Conservation (phyloP, 2,797 vertebrate genomes). For the Jordanella pulchra region DNA sequence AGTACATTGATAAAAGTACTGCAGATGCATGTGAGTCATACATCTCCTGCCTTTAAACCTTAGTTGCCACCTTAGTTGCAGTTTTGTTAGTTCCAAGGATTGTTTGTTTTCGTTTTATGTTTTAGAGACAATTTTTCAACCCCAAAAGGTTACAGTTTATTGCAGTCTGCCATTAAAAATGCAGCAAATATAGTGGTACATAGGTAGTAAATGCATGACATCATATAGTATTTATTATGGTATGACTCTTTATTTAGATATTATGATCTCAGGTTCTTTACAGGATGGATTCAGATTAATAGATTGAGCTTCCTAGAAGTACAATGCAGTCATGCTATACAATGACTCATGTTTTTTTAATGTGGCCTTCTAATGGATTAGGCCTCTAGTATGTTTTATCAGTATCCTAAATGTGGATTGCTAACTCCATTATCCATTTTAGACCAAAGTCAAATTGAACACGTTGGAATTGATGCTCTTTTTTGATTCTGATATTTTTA, state of each 20-base stretch:
- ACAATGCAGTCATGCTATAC: slow-evolving; percentile 50
- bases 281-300: slow-evolving; percentile 63
- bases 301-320: slow-evolving; percentile 60
- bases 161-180: neutral
- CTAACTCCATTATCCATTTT: slow-evolving; percentile 39
- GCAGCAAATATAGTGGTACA: neutral
- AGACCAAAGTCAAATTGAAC: slow-evolving; percentile 47
- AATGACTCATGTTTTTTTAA: slow-evolving; percentile 64
- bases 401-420: slow-evolving; percentile 56
- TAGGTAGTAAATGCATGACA: neutral
- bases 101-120: neutral
- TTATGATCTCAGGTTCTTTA: slow-evolving; percentile 61
- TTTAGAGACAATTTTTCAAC: slow-evolving; percentile 3
- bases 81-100: slow-evolving; percentile 10
- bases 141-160: slow-evolving; percentile 9
- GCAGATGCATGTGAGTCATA: slow-evolving; percentile 78
- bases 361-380: slow-evolving; percentile 64
- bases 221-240: slow-evolving; percentile 26
- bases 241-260: slow-evolving; percentile 28
- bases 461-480: slow-evolving; percentile 11
- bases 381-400: slow-evolving; percentile 40
- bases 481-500: slow-evolving; percentile 20
- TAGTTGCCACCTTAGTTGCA: slow-evolving; percentile 12
- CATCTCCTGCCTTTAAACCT: slow-evolving; percentile 33
- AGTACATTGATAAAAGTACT: slow-evolving; percentile 88